Percentiles rank a stretch among this genome's conserved stretches.
Evolutionary conservation across 2,888 invertebrate genomes (phyloP).

Genomic region (Thymelicus sylvestris): DNA sequence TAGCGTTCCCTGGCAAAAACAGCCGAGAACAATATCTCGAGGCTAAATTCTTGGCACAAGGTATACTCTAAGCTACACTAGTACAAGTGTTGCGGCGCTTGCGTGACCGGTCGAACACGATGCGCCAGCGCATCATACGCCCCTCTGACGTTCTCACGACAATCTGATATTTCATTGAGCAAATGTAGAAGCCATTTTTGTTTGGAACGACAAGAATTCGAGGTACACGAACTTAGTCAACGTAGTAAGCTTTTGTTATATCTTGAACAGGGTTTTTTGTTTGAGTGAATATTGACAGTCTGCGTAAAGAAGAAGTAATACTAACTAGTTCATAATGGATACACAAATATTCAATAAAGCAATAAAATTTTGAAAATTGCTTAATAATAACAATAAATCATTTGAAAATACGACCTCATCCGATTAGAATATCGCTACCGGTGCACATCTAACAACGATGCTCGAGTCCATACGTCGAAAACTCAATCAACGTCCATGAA

Average conservation of each 20-base stretch:
- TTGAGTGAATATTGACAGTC: neutral
- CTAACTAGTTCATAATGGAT: too few relatives aligned
- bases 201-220: conserved; percentile 60
- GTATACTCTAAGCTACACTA: conserved; percentile 48
- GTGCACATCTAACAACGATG: conserved; percentile 41
- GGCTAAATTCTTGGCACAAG: conserved; percentile 66
- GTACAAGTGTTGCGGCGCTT: conserved; percentile 63
- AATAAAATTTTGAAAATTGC: neutral
- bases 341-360: too few relatives aligned
- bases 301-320: neutral
- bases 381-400: conserved; percentile 44
- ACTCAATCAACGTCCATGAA: conserved; percentile 76
- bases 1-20: conserved; percentile 19
- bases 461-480: conserved; percentile 60
- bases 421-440: conserved; percentile 72
- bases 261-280: neutral
- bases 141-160: conserved; percentile 74
- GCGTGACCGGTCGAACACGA: conserved; percentile 75
- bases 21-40: conserved; percentile 52
- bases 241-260: conserved; percentile 46
- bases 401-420: conserved; percentile 58
- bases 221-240: conserved; percentile 67
- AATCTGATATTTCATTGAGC: conserved; percentile 81
- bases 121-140: conserved; percentile 59
- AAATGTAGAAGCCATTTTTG: conserved; percentile 80